Evolutionary conservation across 2,113 vertebrate genomes (phyloP).

Genomic region (Pluvialis apricaria): DNA sequence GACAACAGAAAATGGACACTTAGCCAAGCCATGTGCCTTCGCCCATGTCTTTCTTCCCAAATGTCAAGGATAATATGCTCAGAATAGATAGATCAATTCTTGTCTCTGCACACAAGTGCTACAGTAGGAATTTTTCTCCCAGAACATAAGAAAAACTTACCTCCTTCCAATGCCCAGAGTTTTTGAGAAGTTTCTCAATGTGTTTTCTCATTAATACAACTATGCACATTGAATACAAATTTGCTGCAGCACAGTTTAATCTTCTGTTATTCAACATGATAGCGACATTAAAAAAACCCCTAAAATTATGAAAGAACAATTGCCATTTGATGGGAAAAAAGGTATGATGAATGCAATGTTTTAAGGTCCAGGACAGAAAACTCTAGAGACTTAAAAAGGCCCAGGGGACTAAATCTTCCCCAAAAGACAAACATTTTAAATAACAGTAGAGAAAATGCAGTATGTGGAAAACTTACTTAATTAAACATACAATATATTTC

Average conservation of each 20-base stretch:
- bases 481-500: background rate
- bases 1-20: background rate
- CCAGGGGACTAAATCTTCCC: background rate
- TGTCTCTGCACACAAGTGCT: background rate
- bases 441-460: background rate
- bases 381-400: background rate
- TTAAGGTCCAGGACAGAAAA: background rate
- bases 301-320: background rate
- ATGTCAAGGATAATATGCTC: background rate
- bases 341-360: background rate
- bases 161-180: background rate
- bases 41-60: background rate
- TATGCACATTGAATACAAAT: background rate
- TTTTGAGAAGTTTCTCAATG: background rate
- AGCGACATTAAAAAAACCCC: background rate
- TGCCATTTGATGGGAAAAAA: background rate
- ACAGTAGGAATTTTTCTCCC: background rate
- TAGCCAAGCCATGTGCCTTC: background rate
- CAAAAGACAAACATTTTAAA: background rate
- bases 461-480: background rate
- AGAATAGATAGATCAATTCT: background rate
- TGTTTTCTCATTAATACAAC: background rate
- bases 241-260: background rate
- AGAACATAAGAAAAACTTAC: background rate
- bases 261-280: background rate